A percentile compares a stretch with the other conserved stretches of the same genome.
Evolutionary conservation across 2,113 vertebrate genomes (phyloP).

Genomic region (Engraulis encrasicolus): DNA sequence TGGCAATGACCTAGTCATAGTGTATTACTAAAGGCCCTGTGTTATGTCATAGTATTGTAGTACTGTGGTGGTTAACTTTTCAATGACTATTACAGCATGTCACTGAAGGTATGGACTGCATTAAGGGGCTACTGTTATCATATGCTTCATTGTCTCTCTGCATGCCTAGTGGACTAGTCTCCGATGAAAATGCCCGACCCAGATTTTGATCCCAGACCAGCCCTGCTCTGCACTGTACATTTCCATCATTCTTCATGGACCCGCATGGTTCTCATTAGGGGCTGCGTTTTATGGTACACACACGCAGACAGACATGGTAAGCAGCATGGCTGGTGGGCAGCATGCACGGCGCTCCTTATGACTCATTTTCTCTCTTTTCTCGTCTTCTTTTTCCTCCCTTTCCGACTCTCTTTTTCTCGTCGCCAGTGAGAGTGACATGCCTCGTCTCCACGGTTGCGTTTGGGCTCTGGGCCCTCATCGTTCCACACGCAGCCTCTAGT

Average conservation of each 20-base stretch:
- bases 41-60: too few species aligned
- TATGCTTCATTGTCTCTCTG: too few species aligned
- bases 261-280: neutral
- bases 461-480: neutral
- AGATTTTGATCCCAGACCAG: too few species aligned
- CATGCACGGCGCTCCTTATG: neutral
- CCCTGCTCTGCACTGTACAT: neutral
- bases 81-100: too few species aligned
- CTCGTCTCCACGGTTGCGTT: neutral
- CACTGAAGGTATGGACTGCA: too few species aligned
- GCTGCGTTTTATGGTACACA: neutral
- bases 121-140: too few species aligned
- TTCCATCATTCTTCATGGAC: neutral
- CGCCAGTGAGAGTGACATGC: neutral
- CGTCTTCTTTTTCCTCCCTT: neutral
- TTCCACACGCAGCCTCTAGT: too few species aligned
- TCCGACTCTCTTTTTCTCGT: neutral
- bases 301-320: neutral
- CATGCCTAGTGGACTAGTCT: too few species aligned
- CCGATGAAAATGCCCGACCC: too few species aligned
- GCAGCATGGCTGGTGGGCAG: neutral
- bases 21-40: too few species aligned
- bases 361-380: neutral
- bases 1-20: too few species aligned
- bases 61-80: too few species aligned